Evolutionary conservation across 2,888 invertebrate genomes (phyloP), one percentile per base, ranked within the genome.

Genomic region (Drosophila greeni): DNA sequence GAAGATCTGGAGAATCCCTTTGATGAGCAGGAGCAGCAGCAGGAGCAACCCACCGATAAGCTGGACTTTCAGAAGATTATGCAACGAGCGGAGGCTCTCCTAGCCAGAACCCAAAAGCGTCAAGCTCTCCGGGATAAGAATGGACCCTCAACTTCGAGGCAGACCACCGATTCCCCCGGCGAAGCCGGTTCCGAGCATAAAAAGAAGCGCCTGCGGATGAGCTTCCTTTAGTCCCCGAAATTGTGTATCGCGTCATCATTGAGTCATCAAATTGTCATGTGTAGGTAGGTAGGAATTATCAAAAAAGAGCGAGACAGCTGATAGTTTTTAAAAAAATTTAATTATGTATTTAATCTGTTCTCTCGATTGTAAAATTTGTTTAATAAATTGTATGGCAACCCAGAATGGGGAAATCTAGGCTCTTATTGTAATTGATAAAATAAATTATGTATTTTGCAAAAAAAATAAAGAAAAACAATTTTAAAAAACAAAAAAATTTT

Each of bases 21-120:
- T n/a, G n/a, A 1, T 8, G 26, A 3, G 12, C 24, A 36, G 9
- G 26, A 5, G 1, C 18, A 9, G 5, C 11, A 14, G 9, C 9
- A 5, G 4, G 24, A 16, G 9, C 11, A 6, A 6, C 11, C 26
- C 8, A 9, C 7, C 11, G 24, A 39, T 12, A 23, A 56, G n/a
- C 39, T 67, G 1, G 55, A 42, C 37, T 68, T 60, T 24, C 40
- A 75, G 8, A 36, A 66, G 12, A 58, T 79, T 20, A 23, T 78
- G 4, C n/a, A 24, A 11, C 39, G 58, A 12, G 78, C 78, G 1
- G 61, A 68, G n/a, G 31, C 40, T 2, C 31, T 51, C 1, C 47
- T 79, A 12, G 51, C 49, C 6, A 80, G 49, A 12, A 45, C 20
- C 6, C 52, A 45, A 11, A 14, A 58, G 8, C 66, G 75, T 61